These are phyloP conservation scores for Pectinophora gossypiella DNA, from an alignment of 1,140 invertebrate genomes.

Conservation along the genomic window DNA sequence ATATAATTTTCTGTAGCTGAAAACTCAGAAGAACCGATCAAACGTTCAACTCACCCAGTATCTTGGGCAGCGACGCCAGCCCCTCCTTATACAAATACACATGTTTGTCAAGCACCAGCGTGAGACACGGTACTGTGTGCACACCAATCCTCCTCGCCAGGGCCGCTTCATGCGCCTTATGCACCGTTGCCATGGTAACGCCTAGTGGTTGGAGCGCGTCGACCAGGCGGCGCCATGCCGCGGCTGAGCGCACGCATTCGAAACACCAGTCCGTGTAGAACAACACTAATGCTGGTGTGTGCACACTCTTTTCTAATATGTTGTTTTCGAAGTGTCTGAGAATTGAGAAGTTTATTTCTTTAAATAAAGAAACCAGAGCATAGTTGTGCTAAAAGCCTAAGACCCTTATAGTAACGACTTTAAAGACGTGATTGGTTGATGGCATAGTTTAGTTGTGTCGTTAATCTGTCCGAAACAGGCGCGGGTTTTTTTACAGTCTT, in stretches of 20 bases:
- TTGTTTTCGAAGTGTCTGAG: conserved; percentile 90
- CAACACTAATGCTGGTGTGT: conserved; percentile 88
- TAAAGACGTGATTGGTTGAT: no score
- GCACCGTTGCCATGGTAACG: conserved; percentile 85
- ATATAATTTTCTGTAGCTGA: no score
- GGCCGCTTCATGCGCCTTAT: conserved; percentile 86
- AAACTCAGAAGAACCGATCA: no score
- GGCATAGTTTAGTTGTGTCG: no score
- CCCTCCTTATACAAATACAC: conserved; percentile 88
- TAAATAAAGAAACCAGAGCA: no score
- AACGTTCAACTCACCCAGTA: conserved; percentile 77
- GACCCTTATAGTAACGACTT: no score
- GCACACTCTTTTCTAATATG: conserved; percentile 87
- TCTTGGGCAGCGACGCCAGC: conserved; percentile 84
- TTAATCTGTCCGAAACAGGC: no score
- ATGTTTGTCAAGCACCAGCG: conserved; percentile 88
- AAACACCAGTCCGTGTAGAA: conserved; percentile 97
- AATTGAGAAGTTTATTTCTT: no score
- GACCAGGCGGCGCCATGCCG: conserved; percentile 87
- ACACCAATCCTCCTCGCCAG: conserved; percentile 87
- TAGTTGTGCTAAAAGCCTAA: no score
- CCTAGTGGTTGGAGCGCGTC: conserved; percentile 89
- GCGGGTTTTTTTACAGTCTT: no score
- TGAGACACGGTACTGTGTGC: conserved; percentile 86
- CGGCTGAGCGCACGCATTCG: conserved; percentile 89